Evolutionary conservation across 2,797 vertebrate genomes (phyloP).

Genomic region (Rhabdomys pumilio): DNA sequence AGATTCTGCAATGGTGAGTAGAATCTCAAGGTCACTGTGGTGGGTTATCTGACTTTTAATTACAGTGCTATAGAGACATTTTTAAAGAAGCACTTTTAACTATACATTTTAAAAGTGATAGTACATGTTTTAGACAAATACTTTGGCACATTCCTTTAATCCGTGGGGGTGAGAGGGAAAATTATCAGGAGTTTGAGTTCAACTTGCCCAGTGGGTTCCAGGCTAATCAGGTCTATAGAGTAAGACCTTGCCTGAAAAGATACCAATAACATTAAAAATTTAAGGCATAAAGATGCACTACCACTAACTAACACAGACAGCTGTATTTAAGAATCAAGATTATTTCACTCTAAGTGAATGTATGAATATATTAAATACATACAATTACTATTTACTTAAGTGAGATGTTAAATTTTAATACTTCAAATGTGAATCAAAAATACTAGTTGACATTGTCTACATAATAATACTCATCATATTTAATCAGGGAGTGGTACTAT

Average conservation of each 20-base stretch:
- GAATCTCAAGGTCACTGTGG: neutral
- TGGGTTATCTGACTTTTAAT: slow-evolving; percentile 28
- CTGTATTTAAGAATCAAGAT: slow-evolving; percentile 41
- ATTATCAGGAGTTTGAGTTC: neutral
- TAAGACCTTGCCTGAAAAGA: neutral
- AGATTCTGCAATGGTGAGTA: neutral
- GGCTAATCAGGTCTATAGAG: neutral
- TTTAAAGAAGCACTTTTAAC: slow-evolving; percentile 1
- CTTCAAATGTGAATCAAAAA: slow-evolving; percentile 22
- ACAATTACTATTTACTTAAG: slow-evolving; percentile 21
- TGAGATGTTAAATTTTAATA: slow-evolving; percentile 31
- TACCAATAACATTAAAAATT: neutral
- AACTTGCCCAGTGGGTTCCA: neutral
- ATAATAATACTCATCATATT: too few species aligned
- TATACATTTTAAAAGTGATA: neutral
- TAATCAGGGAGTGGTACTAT: neutral
- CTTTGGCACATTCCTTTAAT: neutral
- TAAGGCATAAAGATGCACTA: neutral
- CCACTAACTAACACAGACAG: neutral
- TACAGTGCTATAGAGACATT: neutral
- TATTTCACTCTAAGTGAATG: slow-evolving; percentile 12
- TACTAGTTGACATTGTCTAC: neutral
- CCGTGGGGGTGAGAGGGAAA: neutral
- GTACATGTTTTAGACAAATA: neutral
- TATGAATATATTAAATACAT: neutral